Base-by-base conservation (phyloP, 2,113 vertebrate genomes). In the Vombatus ursinus region DNA sequence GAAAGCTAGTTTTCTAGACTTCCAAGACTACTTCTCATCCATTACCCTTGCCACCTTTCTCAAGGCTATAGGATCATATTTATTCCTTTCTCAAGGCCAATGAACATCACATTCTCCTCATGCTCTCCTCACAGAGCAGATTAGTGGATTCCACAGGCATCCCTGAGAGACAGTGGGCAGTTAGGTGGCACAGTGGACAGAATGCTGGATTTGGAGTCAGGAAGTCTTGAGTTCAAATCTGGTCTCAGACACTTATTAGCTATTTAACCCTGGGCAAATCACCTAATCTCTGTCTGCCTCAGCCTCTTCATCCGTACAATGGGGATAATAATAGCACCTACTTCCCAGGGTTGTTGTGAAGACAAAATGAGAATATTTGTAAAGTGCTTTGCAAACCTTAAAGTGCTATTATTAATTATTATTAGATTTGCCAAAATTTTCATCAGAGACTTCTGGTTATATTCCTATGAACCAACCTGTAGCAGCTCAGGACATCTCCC, bases 11-110 rank as follows among this genome's bases (percentile, higher is more conserved):
- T 23, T 44, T 84, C n/a, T 2, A 44, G 16, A 84, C 68, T 84
- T 84, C 12, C 3, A 37, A 37, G 31, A 68, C 31, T 37, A 37
- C 3, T 37, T n/a, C 61, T 84, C 68, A 44, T 84, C 37, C 19
- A 84, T 8, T 84, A 8, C 37, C n/a, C 37, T 68, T 44, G 19
- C 68, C 8, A 7, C 31, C 28, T 37, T 12, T 37, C 57, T 68
- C n/a, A 84, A 44, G 68, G n/a, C 6, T 84, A 84, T 1, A 8
- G 61, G 37, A n/a, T 11, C 61, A 28, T 11, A 47, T 22, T 52
- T 57, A 94, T 93, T 93, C 51, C 28, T 94, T 96, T 94, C 53
- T 52, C 53, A 48, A 19, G 53, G n/a, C 89, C 37, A 93, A 48
- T 3, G n/a, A 90, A 91, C 92, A 47, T 95, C 84, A 89, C 52